These are phyloP conservation scores for Muntiacus reevesi DNA, from an alignment of 2,113 vertebrate species.

Conservation along the genomic window DNA sequence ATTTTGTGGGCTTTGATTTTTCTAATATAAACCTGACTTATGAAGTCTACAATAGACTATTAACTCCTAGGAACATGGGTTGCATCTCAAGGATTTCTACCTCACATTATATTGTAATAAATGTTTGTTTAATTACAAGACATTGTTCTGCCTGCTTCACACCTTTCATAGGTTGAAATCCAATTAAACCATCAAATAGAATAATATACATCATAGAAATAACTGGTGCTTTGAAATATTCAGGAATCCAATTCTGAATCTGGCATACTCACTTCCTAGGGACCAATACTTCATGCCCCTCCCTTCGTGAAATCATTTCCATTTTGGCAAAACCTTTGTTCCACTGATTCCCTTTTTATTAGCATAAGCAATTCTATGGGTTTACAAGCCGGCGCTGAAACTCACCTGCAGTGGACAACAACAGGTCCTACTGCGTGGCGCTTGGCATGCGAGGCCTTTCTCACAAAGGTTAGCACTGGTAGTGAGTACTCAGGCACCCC, in stretches of 20 bases:
- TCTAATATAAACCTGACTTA: neutral
- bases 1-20: neutral
- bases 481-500: constrained; percentile 92
- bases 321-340: constrained; percentile 38
- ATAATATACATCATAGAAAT: neutral
- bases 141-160: neutral
- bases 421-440: constrained; percentile 86
- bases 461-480: constrained; percentile 93
- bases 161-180: neutral
- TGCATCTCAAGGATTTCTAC: neutral
- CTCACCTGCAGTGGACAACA: constrained; percentile 96
- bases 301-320: neutral
- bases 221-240: neutral
- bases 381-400: neutral
- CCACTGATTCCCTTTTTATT: neutral
- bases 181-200: neutral
- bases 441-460: constrained; percentile 88
- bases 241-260: neutral
- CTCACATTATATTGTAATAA: neutral
- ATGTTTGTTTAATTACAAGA: neutral
- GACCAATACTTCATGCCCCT: neutral
- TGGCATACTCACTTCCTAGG: neutral
- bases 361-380: neutral
- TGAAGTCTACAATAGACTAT: neutral
- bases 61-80: neutral